A percentile compares a stretch with the other conserved stretches of the same genome.
Evolutionary conservation across 1,140 invertebrate genomes (phyloP).

Genomic region (Saccostrea glomerata): DNA sequence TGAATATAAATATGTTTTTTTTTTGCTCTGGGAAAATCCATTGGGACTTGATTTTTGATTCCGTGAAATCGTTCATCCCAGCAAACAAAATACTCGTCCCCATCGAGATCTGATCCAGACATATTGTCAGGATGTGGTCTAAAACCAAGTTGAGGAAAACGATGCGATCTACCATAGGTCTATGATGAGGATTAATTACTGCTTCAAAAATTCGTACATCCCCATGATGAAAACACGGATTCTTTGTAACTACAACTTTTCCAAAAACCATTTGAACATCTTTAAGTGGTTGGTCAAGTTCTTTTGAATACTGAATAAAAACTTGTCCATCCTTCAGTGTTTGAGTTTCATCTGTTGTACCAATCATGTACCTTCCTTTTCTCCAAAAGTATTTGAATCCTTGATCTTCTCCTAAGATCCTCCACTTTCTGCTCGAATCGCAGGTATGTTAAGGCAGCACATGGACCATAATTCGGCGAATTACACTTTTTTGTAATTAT

Average conservation of each 20-base stretch:
- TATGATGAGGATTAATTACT: conserved; percentile 8
- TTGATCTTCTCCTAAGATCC: conserved; percentile 5
- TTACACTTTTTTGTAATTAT: too few relatives aligned
- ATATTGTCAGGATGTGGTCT: conserved; percentile 56
- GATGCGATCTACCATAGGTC: conserved; percentile 51
- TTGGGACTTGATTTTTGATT: conserved; percentile 23
- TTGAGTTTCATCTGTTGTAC: conserved; percentile 39
- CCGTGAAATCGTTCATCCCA: conserved; percentile 44
- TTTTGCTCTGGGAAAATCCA: conserved; percentile 3
- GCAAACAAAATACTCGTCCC: conserved; percentile 53
- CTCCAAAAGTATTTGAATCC: conserved; percentile 9
- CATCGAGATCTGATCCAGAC: conserved; percentile 58
- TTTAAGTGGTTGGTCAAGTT: neutral
- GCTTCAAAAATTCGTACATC: conserved; percentile 48
- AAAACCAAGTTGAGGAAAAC: conserved; percentile 44
- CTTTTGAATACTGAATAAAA: conserved; percentile 34
- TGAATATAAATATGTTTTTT: neutral
- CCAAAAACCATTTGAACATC: neutral
- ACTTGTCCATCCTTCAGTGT: conserved; percentile 39
- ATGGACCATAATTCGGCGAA: too few relatives aligned
- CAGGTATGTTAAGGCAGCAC: too few relatives aligned
- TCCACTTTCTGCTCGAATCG: conserved; percentile 30
- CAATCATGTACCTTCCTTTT: conserved; percentile 43
- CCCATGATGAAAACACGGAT: conserved; percentile 50
- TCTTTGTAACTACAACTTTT: conserved; percentile 48